Base-by-base conservation (phyloP, 2,113 vertebrate species). In the Centrocercus urophasianus region DNA sequence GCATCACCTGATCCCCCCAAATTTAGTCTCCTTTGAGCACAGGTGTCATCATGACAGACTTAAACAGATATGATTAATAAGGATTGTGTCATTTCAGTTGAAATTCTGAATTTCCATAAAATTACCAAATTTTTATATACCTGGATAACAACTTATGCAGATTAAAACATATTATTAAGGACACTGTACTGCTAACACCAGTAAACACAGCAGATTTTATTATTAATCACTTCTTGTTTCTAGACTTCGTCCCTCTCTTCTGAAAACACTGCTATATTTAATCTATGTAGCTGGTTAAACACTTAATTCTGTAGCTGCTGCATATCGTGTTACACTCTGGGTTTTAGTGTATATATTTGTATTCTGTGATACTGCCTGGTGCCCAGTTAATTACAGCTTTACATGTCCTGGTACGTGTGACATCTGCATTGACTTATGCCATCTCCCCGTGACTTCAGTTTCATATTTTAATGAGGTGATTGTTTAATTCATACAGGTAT, bases 301-400 rank as follows among this genome's bases (percentile, higher is more conserved):
- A 76, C 83, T 89, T 95, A 14, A 21, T 81, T 79, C 60, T 72
- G 16, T 86, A 76, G 89, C 71, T 95, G 83, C 83, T 96, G 64
- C 86, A 12, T 86, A 79, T 89, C 90, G 54, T 90, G 48, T 87
- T 88, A 25, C 52, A 88, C 60, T 78, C 66, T 88, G 75, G 21
- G 2, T 94, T 93, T 80, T 52, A 72, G 34, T 73, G 85, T 75
- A 36, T 75, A 56, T 83, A 0, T 88, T 92, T 75, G 56, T 83
- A 0, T 89, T 92, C 85, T 77, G 2, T 92, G 83, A 72, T 93
- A 83, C 78, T 96, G 86, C 93, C 73, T 95, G 90, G 74, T 86
- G 92, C 90, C 80, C 86, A 94, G 38, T 96, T 96, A 52, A 92
- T 96, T 96, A 88, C 89, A 82, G 91, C 90, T 94, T 90, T 78